Base-by-base conservation (phyloP, 1,140 invertebrate genomes). In the Pseudoatta argentina region DNA sequence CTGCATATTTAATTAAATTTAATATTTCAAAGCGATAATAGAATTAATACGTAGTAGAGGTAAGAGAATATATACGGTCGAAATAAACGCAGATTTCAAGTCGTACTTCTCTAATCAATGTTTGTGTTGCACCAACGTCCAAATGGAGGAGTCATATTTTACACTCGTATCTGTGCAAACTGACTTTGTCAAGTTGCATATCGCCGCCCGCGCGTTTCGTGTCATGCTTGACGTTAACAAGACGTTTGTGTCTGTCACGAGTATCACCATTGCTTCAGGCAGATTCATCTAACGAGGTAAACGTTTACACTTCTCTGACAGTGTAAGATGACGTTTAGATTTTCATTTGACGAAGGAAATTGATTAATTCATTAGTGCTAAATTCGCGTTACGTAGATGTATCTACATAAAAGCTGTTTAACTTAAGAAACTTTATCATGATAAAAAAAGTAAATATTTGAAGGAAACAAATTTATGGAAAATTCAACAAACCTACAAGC, bases 161-260 rank as follows among this genome's bases (percentile, higher is more conserved):
- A 79, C 21, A 85, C 44, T 73, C 27, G 24, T 63, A 83, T 75
- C 67, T 48, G 55, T 83, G 79, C 69, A 63, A 83, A 75, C 69
- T 75, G 79, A 83, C 69, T 75, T 75, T 73, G 79, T 82, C 79
- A 75, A 73, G 79, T 75, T 66, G 48, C 83, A 79, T 78, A 78
- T 67, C 73, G 44, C n/a, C 21, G 72, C 16, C 57, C 3, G 72
- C 3, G 69, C 44, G 71, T 16, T 24, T 67, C 44, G 10, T 10
- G 73, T 85, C 72, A 66, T 8, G 61, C 48, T 39, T 66, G 83
- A 76, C 72, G 75, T 85, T 83, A 83, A 83, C 79, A 83, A 83
- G 79, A 83, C 79, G 69, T 75, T 83, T 83, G 55, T 83, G 67
- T 61, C 79, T 83, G 79, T 83, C 69, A 83, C 18, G 79, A 61